A percentile compares a stretch with the other conserved stretches of the same genome.
These are phyloP conservation scores for Rallus crepitans DNA, from an alignment of 2,797 vertebrate genomes.

Conservation along the genomic window DNA sequence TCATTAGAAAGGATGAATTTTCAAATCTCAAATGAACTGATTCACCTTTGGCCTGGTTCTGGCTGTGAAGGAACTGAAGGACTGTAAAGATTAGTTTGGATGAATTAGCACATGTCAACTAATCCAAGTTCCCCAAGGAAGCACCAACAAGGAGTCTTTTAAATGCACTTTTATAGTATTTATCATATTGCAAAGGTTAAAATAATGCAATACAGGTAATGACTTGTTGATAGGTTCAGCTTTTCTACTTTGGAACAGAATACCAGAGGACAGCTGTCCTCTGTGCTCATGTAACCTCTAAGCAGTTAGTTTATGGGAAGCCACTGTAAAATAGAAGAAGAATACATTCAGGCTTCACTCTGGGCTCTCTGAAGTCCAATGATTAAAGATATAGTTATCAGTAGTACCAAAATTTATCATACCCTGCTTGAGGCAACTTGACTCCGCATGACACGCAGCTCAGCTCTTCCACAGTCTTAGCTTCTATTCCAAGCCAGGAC, in stretches of 20 bases:
- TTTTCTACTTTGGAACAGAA: not conserved
- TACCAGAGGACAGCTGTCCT: not conserved
- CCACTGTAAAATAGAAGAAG: not conserved
- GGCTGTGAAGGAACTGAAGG: not conserved
- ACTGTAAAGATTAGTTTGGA: not conserved
- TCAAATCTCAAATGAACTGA: not conserved
- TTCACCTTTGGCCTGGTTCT: not conserved
- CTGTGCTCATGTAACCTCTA: not conserved
- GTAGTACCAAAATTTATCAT: not conserved
- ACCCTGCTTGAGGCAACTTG: not conserved
- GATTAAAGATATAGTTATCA: not conserved
- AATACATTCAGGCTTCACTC: not conserved
- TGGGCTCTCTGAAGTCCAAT: not conserved
- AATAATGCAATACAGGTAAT: not conserved
- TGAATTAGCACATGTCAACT: not conserved
- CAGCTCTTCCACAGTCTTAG: not conserved
- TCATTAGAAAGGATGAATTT: not conserved
- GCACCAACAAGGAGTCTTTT: not conserved
- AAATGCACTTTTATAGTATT: not conserved
- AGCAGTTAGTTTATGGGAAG: not conserved
- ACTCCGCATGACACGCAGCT: not conserved
- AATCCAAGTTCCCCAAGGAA: not conserved
- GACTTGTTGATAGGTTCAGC: not conserved
- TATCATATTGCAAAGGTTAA: not conserved
- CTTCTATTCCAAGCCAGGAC: not conserved